Evolutionary conservation across 30 jellyfish, hydroid and myxozoan species (phyloP).

Genomic region (Cassiopea andromeda): DNA sequence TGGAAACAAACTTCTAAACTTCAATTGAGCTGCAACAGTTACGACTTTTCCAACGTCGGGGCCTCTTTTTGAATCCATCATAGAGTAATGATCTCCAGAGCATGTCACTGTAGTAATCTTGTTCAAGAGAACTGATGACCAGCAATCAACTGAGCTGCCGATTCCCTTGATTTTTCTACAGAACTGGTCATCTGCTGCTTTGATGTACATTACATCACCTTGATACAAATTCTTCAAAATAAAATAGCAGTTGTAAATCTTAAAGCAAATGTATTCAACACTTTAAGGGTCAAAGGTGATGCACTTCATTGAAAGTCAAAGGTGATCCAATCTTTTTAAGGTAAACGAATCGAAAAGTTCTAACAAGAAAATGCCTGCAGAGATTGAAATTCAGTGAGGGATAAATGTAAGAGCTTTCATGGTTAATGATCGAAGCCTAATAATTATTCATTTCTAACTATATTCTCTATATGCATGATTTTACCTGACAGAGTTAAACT

Average conservation of each 20-base stretch:
- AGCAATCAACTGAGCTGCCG: constrained; percentile 63
- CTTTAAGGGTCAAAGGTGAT: no score
- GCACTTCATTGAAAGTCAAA: no score
- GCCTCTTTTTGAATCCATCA: constrained; percentile 67
- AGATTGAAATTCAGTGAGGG: background rate
- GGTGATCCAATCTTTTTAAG: no score
- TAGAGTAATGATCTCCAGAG: constrained; percentile 73
- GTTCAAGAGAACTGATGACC: constrained; percentile 45
- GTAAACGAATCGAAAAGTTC: no score
- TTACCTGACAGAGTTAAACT: background rate
- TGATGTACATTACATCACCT: constrained; percentile 48
- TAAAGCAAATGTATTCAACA: no score
- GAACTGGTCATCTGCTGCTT: constrained; percentile 71
- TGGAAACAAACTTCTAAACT: constrained; percentile 40
- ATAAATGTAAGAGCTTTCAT: background rate
- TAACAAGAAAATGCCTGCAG: background rate
- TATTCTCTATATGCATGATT: background rate
- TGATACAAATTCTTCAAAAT: constrained; percentile 33
- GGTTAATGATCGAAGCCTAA: background rate
- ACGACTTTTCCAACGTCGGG: constrained; percentile 63
- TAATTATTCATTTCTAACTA: background rate
- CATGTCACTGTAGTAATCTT: constrained; percentile 26
- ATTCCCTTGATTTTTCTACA: constrained; percentile 51
- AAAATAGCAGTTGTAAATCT: no score
- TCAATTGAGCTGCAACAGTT: constrained; percentile 48